These are phyloP conservation scores for Prosapia bicincta DNA, from an alignment of 2,888 invertebrate genomes.

Conservation along the genomic window DNA sequence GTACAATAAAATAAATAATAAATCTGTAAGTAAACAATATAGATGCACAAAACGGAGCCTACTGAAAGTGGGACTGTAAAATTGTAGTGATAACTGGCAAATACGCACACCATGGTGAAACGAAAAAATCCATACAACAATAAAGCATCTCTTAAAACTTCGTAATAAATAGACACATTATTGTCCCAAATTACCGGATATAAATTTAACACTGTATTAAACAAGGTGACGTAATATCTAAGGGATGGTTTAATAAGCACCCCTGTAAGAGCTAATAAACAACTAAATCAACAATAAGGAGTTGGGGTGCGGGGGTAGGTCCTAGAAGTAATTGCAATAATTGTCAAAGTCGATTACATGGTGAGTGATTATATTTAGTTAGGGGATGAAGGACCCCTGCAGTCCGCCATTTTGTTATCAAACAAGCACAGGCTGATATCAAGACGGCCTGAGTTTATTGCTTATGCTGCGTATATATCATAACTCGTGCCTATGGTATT, in stretches of 20 bases:
- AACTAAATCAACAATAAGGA: constrained; percentile 19
- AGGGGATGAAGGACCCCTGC: constrained; percentile 6
- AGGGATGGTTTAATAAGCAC: background rate
- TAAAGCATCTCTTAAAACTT: background rate
- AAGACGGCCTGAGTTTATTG: background rate
- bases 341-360: constrained; percentile 26
- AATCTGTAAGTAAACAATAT: too few species aligned
- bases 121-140: too few species aligned
- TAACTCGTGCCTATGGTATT: background rate
- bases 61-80: too few species aligned
- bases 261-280: constrained; percentile 12
- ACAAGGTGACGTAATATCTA: background rate
- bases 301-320: background rate
- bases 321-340: constrained; percentile 26
- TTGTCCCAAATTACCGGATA: background rate
- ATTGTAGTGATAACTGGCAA: too few species aligned
- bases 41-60: too few species aligned
- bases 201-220: background rate
- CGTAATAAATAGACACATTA: background rate
- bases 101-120: too few species aligned
- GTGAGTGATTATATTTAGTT: constrained; percentile 18
- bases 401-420: constrained; percentile 21
- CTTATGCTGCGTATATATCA: background rate
- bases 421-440: constrained; percentile 5
- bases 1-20: too few species aligned